Conservation (phyloP, 1,140 invertebrate species). For the Coboldia fuscipes region DNA sequence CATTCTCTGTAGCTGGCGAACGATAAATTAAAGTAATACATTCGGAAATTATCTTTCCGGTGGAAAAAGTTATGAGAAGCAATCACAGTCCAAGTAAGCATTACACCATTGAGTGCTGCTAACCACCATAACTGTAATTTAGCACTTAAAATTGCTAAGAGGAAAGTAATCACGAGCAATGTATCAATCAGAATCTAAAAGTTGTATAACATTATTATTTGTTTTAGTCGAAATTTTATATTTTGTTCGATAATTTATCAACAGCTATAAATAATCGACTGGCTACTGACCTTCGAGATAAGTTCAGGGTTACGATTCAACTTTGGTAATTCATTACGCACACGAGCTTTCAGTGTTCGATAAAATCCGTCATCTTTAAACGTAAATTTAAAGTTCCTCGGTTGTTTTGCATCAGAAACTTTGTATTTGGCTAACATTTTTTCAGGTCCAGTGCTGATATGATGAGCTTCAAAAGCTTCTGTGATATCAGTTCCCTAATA, state of each 20-base stretch:
- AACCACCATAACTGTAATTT: conserved; percentile 20
- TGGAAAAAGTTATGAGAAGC: conserved; percentile 68
- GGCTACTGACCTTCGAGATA: conserved; percentile 2
- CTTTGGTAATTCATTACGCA: conserved; percentile 22
- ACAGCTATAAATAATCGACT: neutral
- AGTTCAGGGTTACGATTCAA: conserved; percentile 18
- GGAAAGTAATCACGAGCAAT: conserved; percentile 24
- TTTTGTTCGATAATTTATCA: neutral
- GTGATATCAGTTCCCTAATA: conserved; percentile 44
- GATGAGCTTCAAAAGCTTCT: conserved; percentile 42
- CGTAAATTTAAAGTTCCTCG: conserved; percentile 35
- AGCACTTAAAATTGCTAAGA: conserved; percentile 27
- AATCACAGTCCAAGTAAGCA: conserved; percentile 30
- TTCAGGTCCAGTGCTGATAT: conserved; percentile 24
- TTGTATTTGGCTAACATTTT: conserved; percentile 33
- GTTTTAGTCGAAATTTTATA: neutral
- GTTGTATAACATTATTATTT: neutral
- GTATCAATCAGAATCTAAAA: conserved; percentile 2
- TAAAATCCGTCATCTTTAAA: conserved; percentile 45
- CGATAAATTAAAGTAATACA: conserved; percentile 56
- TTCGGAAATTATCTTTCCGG: conserved; percentile 53
- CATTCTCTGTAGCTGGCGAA: conserved; percentile 42
- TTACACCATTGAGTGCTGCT: conserved; percentile 26
- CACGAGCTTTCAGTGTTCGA: conserved; percentile 32
- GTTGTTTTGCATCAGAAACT: conserved; percentile 25